These are phyloP conservation scores for Alligator mississippiensis DNA, from an alignment of 2,113 vertebrate species.

Conservation along the genomic window DNA sequence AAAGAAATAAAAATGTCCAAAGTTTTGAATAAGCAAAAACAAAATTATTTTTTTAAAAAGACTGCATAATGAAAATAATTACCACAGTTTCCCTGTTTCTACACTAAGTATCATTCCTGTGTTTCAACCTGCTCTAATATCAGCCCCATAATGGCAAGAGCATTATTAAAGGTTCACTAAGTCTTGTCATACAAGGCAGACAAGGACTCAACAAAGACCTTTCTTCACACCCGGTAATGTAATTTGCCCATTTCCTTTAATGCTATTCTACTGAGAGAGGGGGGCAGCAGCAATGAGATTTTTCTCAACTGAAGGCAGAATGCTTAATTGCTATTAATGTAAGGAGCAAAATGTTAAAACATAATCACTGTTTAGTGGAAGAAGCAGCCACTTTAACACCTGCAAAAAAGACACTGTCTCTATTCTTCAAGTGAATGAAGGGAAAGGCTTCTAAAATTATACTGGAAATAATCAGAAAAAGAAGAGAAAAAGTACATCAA, in stretches of 20 bases:
- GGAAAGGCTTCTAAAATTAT: background rate
- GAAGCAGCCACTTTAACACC: background rate
- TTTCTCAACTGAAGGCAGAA: background rate
- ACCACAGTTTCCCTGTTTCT: background rate
- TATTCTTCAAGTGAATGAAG: conserved; percentile 20
- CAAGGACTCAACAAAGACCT: rapidly evolving
- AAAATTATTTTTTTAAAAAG: background rate
- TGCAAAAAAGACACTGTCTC: background rate
- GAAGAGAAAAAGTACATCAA: background rate
- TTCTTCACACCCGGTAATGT: rapidly evolving
- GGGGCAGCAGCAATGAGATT: background rate
- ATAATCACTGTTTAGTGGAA: rapidly evolving
- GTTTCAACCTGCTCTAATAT: rapidly evolving
- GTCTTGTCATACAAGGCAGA: rapidly evolving
- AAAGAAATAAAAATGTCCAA: rapidly evolving
- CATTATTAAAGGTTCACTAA: rapidly evolving
- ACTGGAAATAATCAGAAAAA: background rate
- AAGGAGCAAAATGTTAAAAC: background rate
- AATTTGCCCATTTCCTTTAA: background rate
- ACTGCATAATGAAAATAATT: rapidly evolving
- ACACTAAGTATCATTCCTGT: rapidly evolving
- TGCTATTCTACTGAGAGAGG: rapidly evolving
- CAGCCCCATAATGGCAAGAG: rapidly evolving
- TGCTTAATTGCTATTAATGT: background rate
- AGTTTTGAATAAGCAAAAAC: rapidly evolving